Evolutionary conservation across 2,888 invertebrate genomes (phyloP).

Genomic region (Ypsolopha sequella): DNA sequence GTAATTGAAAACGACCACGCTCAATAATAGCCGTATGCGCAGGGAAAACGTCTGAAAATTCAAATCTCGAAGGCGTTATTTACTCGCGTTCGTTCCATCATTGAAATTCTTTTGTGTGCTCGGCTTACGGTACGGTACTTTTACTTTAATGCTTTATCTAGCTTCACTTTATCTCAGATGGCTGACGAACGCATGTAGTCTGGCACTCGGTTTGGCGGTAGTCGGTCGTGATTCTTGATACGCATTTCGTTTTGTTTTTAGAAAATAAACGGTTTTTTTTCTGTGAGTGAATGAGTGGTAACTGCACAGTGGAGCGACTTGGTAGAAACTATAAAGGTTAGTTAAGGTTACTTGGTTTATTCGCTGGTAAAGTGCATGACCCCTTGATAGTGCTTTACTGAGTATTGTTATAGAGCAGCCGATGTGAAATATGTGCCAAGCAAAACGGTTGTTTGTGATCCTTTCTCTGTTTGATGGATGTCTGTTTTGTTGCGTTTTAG

Average conservation of each 20-base stretch:
- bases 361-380: neutral
- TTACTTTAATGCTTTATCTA: constrained; percentile 39
- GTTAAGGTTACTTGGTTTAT: neutral
- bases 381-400: neutral
- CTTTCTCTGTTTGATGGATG: no score
- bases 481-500: no score
- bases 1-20: no score
- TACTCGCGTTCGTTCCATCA: no score
- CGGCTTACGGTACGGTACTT: neutral
- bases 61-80: no score
- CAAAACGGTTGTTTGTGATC: neutral
- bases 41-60: no score
- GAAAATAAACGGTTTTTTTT: constrained; percentile 1
- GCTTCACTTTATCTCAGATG: constrained; percentile 51
- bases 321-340: neutral
- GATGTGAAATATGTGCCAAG: neutral
- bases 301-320: neutral
- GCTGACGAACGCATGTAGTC: constrained; percentile 34
- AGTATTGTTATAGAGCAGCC: neutral
- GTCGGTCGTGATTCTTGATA: constrained; percentile 29
- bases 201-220: constrained; percentile 32
- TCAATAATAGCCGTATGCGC: no score
- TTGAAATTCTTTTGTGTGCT: no score
- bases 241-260: neutral
- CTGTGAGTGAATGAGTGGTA: constrained; percentile 1